These are phyloP conservation scores for Limnothrissa miodon DNA, from an alignment of 2,113 vertebrate species.

Conservation along the genomic window DNA sequence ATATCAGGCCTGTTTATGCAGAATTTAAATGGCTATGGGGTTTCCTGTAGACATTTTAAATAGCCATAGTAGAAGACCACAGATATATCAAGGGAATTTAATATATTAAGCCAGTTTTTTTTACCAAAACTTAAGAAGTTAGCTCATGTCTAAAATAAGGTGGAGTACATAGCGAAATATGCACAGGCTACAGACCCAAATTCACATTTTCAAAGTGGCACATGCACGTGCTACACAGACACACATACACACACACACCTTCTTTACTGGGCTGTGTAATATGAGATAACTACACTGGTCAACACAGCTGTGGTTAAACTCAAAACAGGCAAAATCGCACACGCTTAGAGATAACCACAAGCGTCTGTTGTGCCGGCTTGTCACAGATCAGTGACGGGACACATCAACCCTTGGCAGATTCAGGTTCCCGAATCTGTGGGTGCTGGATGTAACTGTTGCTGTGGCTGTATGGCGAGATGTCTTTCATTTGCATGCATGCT, in stretches of 20 bases:
- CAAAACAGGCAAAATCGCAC: constrained; percentile 23
- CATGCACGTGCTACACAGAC: neutral
- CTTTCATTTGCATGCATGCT: constrained; percentile 30
- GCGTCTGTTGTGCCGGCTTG: constrained; percentile 24
- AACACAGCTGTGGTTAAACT: constrained; percentile 26
- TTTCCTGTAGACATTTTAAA: constrained; percentile 64
- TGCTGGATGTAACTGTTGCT: constrained; percentile 37
- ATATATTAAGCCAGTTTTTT: neutral
- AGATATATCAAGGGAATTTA: neutral
- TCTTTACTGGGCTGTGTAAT: neutral
- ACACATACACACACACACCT: neutral
- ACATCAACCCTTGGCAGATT: constrained; percentile 33
- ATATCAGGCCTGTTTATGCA: constrained; percentile 59
- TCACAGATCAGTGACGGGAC: constrained; percentile 35
- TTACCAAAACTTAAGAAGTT: neutral
- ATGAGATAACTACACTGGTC: constrained; percentile 19
- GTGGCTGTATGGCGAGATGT: constrained; percentile 37
- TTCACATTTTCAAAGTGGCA: neutral
- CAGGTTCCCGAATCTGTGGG: constrained; percentile 20
- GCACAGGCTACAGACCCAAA: neutral
- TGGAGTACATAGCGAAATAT: neutral
- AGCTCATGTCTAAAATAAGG: neutral
- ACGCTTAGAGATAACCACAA: constrained; percentile 36
- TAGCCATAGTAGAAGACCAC: constrained; percentile 54
- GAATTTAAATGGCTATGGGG: constrained; percentile 39